Evolutionary conservation across 1,140 invertebrate genomes (phyloP).

Genomic region (Anagrus nilaparvatae): DNA sequence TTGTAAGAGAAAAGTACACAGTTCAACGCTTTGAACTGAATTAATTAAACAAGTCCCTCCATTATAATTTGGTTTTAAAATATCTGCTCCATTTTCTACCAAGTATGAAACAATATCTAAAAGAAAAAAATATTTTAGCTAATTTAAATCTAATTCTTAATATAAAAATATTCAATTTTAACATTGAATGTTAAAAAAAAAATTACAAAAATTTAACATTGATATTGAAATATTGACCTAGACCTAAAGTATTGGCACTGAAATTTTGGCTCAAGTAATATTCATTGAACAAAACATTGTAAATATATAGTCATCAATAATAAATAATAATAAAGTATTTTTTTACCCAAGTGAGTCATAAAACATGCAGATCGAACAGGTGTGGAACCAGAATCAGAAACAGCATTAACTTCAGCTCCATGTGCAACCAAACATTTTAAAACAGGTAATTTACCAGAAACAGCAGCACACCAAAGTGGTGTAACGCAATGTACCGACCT

Average conservation of each 20-base stretch:
- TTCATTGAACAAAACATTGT: background rate
- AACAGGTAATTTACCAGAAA: conserved; percentile 71
- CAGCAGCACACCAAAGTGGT: conserved; percentile 87
- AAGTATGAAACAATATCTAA: conserved; percentile 56
- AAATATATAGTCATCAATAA: background rate
- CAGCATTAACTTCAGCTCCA: conserved; percentile 73
- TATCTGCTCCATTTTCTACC: conserved; percentile 76
- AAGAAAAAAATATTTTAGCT: conserved; percentile 14
- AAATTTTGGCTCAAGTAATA: conserved; percentile 10
- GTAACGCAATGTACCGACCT: conserved; percentile 72
- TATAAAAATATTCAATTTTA: background rate
- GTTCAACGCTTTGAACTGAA: conserved; percentile 73
- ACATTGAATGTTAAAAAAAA: background rate
- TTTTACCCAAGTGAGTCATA: conserved; percentile 73
- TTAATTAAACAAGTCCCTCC: conserved; percentile 91
- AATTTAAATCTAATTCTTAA: background rate
- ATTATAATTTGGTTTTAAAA: conserved; percentile 78
- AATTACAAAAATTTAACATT: conserved; percentile 13
- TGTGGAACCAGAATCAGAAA: conserved; percentile 82
- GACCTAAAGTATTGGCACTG: conserved; percentile 15
- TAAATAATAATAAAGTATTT: background rate
- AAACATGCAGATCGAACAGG: conserved; percentile 84
- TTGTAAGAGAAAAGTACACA: conserved; percentile 72
- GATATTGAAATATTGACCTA: conserved; percentile 16
- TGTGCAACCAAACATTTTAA: conserved; percentile 68